Evolutionary conservation across 2,113 vertebrate genomes (phyloP).

Genomic region (Columbina picui): DNA sequence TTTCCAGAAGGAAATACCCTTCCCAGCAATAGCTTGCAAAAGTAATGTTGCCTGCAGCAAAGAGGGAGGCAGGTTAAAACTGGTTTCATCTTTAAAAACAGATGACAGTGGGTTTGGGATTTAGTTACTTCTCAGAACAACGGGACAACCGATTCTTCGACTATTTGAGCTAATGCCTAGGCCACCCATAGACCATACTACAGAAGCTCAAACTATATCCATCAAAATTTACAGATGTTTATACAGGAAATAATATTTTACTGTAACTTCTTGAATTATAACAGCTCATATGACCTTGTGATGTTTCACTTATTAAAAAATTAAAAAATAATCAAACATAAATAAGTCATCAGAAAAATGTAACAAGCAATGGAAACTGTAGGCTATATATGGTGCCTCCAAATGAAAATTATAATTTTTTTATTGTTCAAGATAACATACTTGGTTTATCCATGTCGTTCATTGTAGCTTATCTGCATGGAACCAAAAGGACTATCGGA

Average conservation of each 20-base stretch:
- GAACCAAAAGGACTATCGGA: not conserved
- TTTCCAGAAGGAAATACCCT: not conserved
- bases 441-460: not conserved
- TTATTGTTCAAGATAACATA: not conserved
- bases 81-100: not conserved
- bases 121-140: not conserved
- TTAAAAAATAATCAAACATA: not conserved
- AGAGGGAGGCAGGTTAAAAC: not conserved
- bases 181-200: not conserved
- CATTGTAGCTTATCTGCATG: not conserved
- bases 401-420: not conserved
- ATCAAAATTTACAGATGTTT: not conserved
- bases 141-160: not conserved
- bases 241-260: not conserved
- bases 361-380: not conserved
- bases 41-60: not conserved
- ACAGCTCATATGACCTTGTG: not conserved
- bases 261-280: not conserved
- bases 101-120: not conserved
- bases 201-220: not conserved
- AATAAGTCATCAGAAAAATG: not conserved
- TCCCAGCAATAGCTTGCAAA: not conserved
- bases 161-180: not conserved
- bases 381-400: not conserved
- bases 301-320: not conserved